These are phyloP conservation scores for Plagodis dolabraria DNA, from an alignment of 2,888 invertebrate species.

Conservation along the genomic window DNA sequence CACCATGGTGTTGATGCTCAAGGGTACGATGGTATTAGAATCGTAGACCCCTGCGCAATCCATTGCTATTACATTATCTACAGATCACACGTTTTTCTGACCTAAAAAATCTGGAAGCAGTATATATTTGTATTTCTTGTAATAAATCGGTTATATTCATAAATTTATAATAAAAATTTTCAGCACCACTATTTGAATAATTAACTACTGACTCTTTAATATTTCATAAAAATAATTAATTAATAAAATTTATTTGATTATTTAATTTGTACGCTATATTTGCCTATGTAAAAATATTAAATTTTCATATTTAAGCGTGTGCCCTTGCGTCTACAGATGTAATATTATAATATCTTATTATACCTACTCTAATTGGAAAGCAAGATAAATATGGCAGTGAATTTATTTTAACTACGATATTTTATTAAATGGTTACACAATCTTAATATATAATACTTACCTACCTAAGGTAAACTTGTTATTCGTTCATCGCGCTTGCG, in stretches of 20 bases:
- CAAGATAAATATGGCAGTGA: constrained; percentile 30
- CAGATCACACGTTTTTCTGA: no score
- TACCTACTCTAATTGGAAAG: constrained; percentile 5
- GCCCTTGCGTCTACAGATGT: constrained; percentile 17
- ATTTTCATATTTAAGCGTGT: constrained; percentile 26
- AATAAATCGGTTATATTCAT: constrained; percentile 1
- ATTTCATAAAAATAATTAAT: not conserved
- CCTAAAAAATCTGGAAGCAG: no score
- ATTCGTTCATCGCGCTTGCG: no score
- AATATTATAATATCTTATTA: not conserved
- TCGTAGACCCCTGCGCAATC: no score
- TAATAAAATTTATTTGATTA: no score
- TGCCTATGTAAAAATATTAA: constrained; percentile 12
- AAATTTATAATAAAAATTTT: constrained; percentile 5
- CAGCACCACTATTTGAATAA: constrained; percentile 26
- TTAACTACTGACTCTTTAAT: constrained; percentile 6
- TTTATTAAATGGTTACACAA: not conserved
- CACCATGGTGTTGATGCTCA: no score
- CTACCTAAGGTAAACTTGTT: no score
- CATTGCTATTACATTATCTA: no score
- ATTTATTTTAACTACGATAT: constrained; percentile 3
- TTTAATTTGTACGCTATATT: not conserved
- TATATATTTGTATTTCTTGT: not conserved
- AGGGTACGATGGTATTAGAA: no score
- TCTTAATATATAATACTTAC: not conserved